Evolutionary conservation across 23 tunicate species (phyloP), one percentile per base, ranked within the genome.

Genomic region (Botrylloides violaceus): DNA sequence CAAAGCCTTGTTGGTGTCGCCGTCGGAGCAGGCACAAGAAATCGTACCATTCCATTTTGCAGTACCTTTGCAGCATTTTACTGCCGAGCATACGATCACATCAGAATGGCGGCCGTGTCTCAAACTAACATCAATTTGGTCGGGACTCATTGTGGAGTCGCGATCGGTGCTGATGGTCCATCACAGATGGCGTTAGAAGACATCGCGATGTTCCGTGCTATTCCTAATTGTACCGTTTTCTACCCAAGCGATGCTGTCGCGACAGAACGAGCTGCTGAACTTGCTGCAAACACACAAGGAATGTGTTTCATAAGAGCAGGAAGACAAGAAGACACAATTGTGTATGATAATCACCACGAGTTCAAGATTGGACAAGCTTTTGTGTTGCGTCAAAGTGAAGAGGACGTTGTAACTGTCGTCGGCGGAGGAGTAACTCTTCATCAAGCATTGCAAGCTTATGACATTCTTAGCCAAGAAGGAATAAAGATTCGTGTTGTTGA

Each of bases 111-210:
- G 20, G 94, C 98, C 1, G 92, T 93, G 21, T 93, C 84, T 38
- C 80, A 93, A 32, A 93, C 98, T 62, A 93, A 93, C 83, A 37
- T 66, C 78, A 93, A 93, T 63, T 81, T 93, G 49, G 93, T 93
- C 70, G 98, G 98, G 1, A 88, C 98, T 7, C 98, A 93, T 70
- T 85, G 94, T 61, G 98, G 98, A n/a, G 76, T 93, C 25, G 92
- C 98, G 25, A 93, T 93, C 21, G 98, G 97, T 19, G 90, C 97
- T 28, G 98, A 93, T 58, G 98, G 98, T 24, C 98, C 98, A 3
- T 86, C 94, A 7, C 98, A 93, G 59, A 93, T 93, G 98, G 98
- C 98, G 12, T 72, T 93, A 37, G 98, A 93, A 39, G 98, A 93
- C 55, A 47, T 93, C 7, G 94, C 98, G 20, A 85, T 85, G 88